These are phyloP conservation scores for Rhegmatorhina hoffmannsi DNA, from an alignment of 2,113 vertebrate species.

Conservation along the genomic window DNA sequence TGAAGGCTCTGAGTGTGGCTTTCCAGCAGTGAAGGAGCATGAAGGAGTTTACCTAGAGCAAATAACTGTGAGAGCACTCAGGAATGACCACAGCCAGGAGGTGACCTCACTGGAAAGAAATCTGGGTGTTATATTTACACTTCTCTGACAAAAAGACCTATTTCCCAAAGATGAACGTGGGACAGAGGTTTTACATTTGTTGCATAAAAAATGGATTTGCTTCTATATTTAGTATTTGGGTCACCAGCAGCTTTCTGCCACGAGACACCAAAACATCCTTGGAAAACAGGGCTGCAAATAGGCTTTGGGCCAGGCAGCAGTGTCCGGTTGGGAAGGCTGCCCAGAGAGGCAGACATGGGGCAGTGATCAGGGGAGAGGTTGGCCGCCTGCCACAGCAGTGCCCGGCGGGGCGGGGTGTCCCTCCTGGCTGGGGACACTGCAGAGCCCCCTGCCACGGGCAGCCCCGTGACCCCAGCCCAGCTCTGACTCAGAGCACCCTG, in stretches of 20 bases:
- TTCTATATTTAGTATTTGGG: constrained; percentile 39
- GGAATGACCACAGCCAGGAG: not conserved
- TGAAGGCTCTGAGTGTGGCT: not conserved
- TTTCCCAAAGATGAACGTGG: not conserved
- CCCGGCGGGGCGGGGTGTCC: not conserved
- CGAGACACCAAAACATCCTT: not conserved
- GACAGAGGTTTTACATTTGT: not conserved
- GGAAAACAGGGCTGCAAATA: not conserved
- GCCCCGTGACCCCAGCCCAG: not conserved
- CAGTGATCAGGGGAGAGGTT: not conserved
- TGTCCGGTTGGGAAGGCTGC: not conserved
- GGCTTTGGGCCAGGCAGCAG: not conserved
- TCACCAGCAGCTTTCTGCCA: constrained; percentile 26
- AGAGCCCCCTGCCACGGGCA: not conserved
- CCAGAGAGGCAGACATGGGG: not conserved
- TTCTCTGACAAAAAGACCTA: not conserved
- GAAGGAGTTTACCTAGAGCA: not conserved
- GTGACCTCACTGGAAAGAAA: constrained; percentile 23
- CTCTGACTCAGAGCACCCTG: constrained; percentile 7
- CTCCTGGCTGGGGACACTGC: not conserved
- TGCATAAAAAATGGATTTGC: not conserved
- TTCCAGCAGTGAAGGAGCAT: not conserved
- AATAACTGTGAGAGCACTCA: not conserved
- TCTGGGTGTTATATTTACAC: not conserved
- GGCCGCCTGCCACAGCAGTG: not conserved